Evolutionary conservation across 2,797 vertebrate species (phyloP).

Genomic region (Chelon labrosus): DNA sequence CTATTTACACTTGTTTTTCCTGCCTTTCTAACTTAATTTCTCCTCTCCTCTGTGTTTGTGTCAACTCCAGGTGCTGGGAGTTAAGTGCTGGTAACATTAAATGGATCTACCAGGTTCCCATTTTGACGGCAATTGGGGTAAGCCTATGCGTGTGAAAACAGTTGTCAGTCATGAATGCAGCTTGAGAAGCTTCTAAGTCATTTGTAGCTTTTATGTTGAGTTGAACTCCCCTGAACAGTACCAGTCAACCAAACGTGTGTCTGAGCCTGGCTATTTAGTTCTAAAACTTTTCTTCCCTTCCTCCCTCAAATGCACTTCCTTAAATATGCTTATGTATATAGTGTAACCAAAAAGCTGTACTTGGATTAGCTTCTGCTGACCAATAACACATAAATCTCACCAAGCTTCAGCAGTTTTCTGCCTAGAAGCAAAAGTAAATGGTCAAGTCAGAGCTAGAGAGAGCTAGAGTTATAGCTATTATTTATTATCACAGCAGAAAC

Average conservation of each 20-base stretch:
- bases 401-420: too few species aligned
- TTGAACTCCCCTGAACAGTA: neutral
- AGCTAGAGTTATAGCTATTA: neutral
- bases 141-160: constrained; percentile 58
- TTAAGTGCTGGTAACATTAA: constrained; percentile 90
- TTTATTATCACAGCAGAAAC: neutral
- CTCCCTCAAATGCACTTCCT: too few species aligned
- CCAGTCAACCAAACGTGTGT: neutral
- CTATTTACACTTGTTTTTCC: neutral
- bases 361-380: too few species aligned
- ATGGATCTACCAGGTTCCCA: constrained; percentile 93
- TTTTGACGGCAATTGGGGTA: constrained; percentile 91
- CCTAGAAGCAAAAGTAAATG: neutral
- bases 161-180: neutral
- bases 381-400: too few species aligned
- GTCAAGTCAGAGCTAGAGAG: neutral
- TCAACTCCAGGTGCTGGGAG: constrained; percentile 92
- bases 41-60: constrained; percentile 12
- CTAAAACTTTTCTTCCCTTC: too few species aligned
- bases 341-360: too few species aligned
- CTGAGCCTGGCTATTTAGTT: too few species aligned
- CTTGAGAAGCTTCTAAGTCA: neutral
- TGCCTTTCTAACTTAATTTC: neutral
- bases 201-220: neutral
- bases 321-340: too few species aligned